Evolutionary conservation across 2,113 vertebrate species (phyloP).

Genomic region (Xiphias gladius): DNA sequence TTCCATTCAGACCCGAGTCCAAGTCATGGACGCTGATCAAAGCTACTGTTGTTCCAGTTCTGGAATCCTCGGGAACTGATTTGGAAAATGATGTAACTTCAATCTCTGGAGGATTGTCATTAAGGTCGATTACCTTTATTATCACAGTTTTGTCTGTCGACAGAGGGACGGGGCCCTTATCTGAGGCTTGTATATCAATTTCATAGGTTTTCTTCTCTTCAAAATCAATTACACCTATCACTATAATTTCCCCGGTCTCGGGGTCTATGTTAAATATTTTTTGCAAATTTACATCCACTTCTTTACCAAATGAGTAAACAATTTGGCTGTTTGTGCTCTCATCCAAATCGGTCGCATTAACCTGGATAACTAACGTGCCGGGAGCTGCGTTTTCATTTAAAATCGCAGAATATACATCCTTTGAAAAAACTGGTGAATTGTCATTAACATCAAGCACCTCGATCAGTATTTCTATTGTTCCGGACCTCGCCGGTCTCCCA

Average conservation of each 20-base stretch:
- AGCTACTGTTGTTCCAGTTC: conserved; percentile 74
- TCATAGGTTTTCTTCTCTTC: conserved; percentile 73
- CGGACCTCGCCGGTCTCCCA: conserved; percentile 69
- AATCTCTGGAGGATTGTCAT: conserved; percentile 89
- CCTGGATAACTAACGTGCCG: conserved; percentile 61
- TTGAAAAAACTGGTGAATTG: conserved; percentile 71
- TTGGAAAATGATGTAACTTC: conserved; percentile 90
- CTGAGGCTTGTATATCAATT: conserved; percentile 79
- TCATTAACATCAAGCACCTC: conserved; percentile 76
- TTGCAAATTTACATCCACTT: conserved; percentile 42
- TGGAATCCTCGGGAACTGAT: conserved; percentile 80
- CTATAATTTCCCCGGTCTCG: conserved; percentile 73
- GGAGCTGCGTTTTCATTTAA: conserved; percentile 44
- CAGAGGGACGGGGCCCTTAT: conserved; percentile 57
- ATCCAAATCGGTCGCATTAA: conserved; percentile 82
- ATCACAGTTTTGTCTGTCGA: conserved; percentile 69
- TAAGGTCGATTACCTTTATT: conserved; percentile 76
- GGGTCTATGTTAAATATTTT: conserved; percentile 69
- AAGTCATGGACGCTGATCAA: conserved; percentile 78
- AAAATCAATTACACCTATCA: conserved; percentile 74
- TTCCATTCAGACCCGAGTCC: conserved; percentile 79
- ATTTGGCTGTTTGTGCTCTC: conserved; percentile 77
- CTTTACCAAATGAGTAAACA: conserved; percentile 73
- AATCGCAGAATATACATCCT: conserved; percentile 56
- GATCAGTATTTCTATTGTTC: conserved; percentile 57